Conservation (phyloP, 2,113 vertebrate genomes). For the Thermophis baileyi region DNA sequence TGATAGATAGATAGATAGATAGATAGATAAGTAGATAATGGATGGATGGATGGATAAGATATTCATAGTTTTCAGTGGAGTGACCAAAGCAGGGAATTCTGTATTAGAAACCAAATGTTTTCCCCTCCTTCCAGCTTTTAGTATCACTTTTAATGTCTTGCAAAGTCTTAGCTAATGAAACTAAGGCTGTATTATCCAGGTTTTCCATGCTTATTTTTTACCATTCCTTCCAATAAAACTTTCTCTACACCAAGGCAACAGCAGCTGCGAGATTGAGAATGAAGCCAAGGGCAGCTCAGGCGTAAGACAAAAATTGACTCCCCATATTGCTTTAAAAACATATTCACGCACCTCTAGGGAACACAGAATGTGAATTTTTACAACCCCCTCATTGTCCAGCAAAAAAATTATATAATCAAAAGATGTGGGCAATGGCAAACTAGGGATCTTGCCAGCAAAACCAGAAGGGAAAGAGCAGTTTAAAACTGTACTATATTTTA, state of each 20-base stretch:
- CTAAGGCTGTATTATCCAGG: not conserved
- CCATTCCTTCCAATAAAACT: not conserved
- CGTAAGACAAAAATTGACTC: not conserved
- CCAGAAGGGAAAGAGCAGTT: not conserved
- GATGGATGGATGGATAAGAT: too few species aligned
- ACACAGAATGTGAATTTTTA: too few species aligned
- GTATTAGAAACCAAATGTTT: not conserved
- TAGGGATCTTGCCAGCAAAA: not conserved
- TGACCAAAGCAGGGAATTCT: not conserved
- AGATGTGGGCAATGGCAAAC: not conserved
- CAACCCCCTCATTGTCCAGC: not conserved
- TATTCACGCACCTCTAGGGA: not conserved
- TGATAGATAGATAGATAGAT: too few species aligned
- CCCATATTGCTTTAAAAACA: not conserved
- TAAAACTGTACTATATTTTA: not conserved
- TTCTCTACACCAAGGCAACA: too few species aligned
- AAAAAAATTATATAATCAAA: not conserved
- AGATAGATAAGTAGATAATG: too few species aligned
- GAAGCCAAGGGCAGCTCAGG: not conserved
- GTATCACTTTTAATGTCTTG: not conserved
- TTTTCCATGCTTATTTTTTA: not conserved
- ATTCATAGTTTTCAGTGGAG: not conserved
- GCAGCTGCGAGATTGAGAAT: not conserved
- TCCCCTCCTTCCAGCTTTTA: not conserved
- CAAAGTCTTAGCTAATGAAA: not conserved